A percentile compares a stretch with the other conserved stretches of the same genome.
These are phyloP conservation scores for Oreochromis tanganicae DNA, from an alignment of 2,113 vertebrate genomes.

Conservation along the genomic window DNA sequence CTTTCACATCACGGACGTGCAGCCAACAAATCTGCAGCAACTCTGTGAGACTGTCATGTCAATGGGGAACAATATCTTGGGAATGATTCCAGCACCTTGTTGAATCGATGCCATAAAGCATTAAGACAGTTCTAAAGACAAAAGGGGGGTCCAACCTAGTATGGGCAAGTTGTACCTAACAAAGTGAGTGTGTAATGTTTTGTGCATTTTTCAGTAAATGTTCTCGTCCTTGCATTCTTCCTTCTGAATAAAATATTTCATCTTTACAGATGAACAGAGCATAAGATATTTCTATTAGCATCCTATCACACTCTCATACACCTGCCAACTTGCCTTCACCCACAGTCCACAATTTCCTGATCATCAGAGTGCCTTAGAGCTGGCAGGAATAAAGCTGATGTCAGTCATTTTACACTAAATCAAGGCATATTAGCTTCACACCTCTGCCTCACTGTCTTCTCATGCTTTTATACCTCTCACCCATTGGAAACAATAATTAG, in stretches of 20 bases:
- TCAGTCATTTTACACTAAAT: constrained; percentile 49
- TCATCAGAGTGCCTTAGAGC: constrained; percentile 16
- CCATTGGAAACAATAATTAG: constrained; percentile 63
- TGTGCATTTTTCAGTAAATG: background rate
- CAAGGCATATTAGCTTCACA: constrained; percentile 14
- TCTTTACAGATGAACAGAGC: background rate
- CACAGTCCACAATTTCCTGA: background rate
- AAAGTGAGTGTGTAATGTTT: background rate
- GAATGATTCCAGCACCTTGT: background rate
- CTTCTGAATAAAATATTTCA: background rate
- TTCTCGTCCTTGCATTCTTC: background rate
- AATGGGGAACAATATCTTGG: background rate
- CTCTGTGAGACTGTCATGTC: background rate
- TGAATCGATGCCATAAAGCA: background rate
- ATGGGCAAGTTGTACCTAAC: background rate
- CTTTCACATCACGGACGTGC: background rate
- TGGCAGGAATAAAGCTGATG: constrained; percentile 41
- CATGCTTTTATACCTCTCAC: constrained; percentile 23
- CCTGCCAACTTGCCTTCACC: background rate
- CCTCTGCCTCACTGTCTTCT: background rate
- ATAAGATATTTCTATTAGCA: background rate
- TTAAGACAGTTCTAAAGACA: background rate
- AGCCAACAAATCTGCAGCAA: background rate
- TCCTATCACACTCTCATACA: background rate
- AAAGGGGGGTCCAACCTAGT: background rate